Percentiles rank a stretch among this genome's conserved stretches.
phyloP scores from a whole-genome alignment of 2,797 vertebrate genomes.

The Malurus leucopterus region DNA sequence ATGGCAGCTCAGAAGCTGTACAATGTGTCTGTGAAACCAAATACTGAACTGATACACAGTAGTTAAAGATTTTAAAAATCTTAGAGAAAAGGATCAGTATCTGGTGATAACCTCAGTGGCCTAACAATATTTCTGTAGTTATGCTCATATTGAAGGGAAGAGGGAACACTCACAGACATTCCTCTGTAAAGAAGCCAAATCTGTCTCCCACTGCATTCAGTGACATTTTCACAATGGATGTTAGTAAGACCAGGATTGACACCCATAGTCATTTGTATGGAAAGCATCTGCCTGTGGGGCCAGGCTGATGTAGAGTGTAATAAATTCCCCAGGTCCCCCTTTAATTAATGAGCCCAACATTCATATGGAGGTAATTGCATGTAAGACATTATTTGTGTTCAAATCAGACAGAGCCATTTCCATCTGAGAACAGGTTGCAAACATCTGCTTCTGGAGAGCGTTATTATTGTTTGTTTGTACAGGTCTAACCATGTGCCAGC shows the following conservation, averaged over 20 bases:
- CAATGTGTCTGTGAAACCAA: background rate
- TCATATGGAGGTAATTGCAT: slow-evolving; percentile 49
- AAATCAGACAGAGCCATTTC: slow-evolving; percentile 18
- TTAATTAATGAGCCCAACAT: slow-evolving; percentile 68
- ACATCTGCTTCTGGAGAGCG: slow-evolving; percentile 41
- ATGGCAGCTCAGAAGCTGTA: background rate
- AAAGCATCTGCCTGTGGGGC: slow-evolving; percentile 51
- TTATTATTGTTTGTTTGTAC: slow-evolving; percentile 41
- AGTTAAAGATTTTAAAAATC: background rate
- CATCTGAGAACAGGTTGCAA: slow-evolving; percentile 37
- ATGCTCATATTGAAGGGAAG: background rate
- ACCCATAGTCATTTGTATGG: slow-evolving; percentile 13
- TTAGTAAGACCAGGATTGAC: slow-evolving; percentile 3
- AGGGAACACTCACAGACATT: slow-evolving; percentile 24
- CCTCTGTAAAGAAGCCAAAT: slow-evolving; percentile 3
- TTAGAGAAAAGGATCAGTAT: background rate
- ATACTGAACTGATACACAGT: background rate
- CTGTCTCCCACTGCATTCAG: background rate
- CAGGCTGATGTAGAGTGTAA: background rate
- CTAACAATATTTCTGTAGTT: background rate
- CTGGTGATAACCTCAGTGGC: background rate
- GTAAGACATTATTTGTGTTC: slow-evolving; percentile 51
- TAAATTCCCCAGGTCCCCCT: slow-evolving; percentile 70
- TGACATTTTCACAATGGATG: slow-evolving; percentile 22
- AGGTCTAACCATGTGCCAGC: slow-evolving; percentile 21